phyloP scores from a whole-genome alignment of 2,888 invertebrate genomes.

The Harpagoxenus sublaevis region DNA sequence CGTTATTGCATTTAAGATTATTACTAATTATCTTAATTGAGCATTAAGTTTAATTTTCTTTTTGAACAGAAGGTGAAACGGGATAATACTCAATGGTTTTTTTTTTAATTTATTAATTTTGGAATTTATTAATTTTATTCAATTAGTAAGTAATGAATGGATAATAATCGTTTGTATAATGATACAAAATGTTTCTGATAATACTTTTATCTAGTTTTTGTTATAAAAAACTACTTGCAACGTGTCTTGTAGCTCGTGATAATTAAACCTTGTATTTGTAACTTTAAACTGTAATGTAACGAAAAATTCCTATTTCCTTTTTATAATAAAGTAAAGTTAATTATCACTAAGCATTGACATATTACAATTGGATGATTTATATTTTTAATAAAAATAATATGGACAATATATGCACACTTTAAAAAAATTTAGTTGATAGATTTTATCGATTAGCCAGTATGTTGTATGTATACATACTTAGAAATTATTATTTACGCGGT shows the following conservation, averaged over 20 bases:
- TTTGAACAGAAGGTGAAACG: background rate
- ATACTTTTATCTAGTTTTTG: background rate
- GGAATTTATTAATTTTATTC: background rate
- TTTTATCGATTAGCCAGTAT: background rate
- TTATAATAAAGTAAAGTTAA: constrained; percentile 6
- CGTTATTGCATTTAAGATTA: background rate
- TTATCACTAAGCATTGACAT: background rate
- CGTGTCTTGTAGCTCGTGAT: background rate
- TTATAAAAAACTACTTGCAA: background rate
- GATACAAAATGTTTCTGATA: background rate
- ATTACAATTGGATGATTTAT: background rate
- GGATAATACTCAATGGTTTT: background rate
- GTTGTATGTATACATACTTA: background rate
- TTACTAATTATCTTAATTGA: no score
- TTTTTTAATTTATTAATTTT: background rate
- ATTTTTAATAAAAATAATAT: constrained; percentile 12
- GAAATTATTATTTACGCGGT: constrained; percentile 23
- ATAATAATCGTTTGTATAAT: background rate
- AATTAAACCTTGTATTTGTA: background rate
- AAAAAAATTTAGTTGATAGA: background rate
- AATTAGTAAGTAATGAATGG: background rate
- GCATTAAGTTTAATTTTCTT: background rate
- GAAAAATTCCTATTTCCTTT: background rate
- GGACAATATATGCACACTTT: background rate
- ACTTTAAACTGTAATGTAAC: background rate